Conservation (phyloP, 2,113 vertebrate genomes). For the Xenopus borealis region DNA sequence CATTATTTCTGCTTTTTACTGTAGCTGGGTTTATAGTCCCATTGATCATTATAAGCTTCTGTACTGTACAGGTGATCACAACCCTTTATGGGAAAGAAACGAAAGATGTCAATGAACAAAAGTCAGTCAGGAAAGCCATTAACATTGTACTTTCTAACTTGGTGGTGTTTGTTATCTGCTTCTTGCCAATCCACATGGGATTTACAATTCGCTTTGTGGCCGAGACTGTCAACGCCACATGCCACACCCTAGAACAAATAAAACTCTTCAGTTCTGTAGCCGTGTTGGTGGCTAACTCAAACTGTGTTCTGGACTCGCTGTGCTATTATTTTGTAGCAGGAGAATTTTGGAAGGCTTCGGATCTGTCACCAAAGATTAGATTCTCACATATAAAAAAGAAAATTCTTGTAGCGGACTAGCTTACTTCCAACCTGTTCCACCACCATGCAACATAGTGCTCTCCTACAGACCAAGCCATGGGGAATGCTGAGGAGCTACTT, state of each 20-base stretch:
- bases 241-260: constrained; percentile 2
- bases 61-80: constrained; percentile 37
- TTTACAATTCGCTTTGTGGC: constrained; percentile 39
- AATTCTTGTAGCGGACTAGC: no score
- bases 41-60: constrained; percentile 41
- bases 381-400: neutral
- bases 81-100: constrained; percentile 7
- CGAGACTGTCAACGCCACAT: constrained; percentile 6
- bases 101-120: neutral
- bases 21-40: constrained; percentile 43
- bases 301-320: constrained; percentile 48
- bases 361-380: neutral
- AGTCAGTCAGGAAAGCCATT: constrained; percentile 31
- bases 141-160: constrained; percentile 55
- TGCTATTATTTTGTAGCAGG: constrained; percentile 49
- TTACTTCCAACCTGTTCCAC: no score
- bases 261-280: constrained; percentile 40
- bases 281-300: constrained; percentile 37
- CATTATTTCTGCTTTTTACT: constrained; percentile 18
- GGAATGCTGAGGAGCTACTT: no score
- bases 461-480: no score
- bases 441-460: no score
- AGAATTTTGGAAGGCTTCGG: constrained; percentile 20
- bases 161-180: constrained; percentile 70
- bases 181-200: constrained; percentile 47